These are phyloP conservation scores for Setipinna tenuifilis DNA, from an alignment of 2,797 vertebrate genomes.

Conservation along the genomic window DNA sequence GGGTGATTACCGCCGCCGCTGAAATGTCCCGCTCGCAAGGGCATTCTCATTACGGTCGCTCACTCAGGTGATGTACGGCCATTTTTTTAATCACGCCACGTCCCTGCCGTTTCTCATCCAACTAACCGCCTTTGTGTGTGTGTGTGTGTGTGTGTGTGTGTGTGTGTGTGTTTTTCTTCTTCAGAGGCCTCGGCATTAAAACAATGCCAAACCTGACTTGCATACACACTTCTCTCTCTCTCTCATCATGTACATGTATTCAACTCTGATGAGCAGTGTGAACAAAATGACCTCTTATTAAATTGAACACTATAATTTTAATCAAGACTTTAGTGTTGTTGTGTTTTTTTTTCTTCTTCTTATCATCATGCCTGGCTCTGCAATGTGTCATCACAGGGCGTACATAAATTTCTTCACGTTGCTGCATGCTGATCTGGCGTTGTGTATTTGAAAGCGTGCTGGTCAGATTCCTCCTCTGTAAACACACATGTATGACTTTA, in stretches of 20 bases:
- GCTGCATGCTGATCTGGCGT: not conserved
- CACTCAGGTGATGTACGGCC: constrained; percentile 4
- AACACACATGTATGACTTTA: not conserved
- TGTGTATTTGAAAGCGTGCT: not conserved
- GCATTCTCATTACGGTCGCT: constrained; percentile 39
- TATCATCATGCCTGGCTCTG: not conserved
- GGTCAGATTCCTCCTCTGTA: not conserved
- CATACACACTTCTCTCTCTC: not conserved
- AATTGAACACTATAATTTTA: not conserved
- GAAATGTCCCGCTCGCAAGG: constrained; percentile 37
- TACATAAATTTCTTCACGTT: not conserved
- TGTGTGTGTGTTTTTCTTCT: no score
- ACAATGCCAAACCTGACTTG: not conserved
- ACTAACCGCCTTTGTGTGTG: not conserved
- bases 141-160: no score
- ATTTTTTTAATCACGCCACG: not conserved
- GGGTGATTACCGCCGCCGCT: not conserved
- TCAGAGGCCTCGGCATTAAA: not conserved
- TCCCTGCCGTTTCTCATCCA: not conserved
- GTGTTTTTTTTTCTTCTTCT: not conserved
- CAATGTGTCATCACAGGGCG: not conserved
- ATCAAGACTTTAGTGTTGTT: not conserved
- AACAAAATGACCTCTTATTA: not conserved
- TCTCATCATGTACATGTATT: not conserved
- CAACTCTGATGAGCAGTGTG: not conserved